Conservation (phyloP, 2,888 invertebrate species). For the Mythimna pallens region DNA sequence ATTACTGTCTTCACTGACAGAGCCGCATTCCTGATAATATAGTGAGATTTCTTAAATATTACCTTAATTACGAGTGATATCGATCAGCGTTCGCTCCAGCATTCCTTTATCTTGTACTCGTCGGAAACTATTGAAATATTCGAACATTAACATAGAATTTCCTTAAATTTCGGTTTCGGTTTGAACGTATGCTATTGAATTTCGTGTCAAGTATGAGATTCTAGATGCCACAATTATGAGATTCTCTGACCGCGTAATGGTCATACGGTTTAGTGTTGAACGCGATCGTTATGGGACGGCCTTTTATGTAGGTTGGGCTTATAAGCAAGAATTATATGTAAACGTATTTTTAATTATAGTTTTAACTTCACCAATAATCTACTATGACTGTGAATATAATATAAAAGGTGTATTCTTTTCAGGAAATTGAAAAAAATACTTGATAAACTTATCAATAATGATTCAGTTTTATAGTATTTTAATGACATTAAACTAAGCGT, state of each 20-base stretch:
- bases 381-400: too few species aligned
- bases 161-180: slow-evolving; percentile 46
- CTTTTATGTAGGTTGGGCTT: slow-evolving; percentile 23
- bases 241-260: slow-evolving; percentile 49
- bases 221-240: slow-evolving; percentile 43
- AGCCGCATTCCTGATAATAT: slow-evolving; percentile 84
- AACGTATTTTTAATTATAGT: background rate
- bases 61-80: slow-evolving; percentile 87
- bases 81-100: slow-evolving; percentile 83
- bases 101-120: slow-evolving; percentile 79
- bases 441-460: background rate
- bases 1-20: slow-evolving; percentile 84
- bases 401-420: background rate
- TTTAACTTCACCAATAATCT: too few species aligned
- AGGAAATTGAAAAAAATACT: background rate
- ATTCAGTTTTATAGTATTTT: too few species aligned
- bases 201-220: slow-evolving; percentile 38
- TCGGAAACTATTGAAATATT: slow-evolving; percentile 69
- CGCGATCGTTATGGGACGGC: slow-evolving; percentile 30
- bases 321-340: background rate
- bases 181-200: slow-evolving; percentile 48
- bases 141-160: slow-evolving; percentile 67
- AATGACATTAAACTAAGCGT: too few species aligned
- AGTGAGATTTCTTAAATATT: slow-evolving; percentile 86
- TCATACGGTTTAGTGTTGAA: slow-evolving; percentile 47